Conservation (phyloP, 2,113 vertebrate genomes). For the Eleginops maclovinus region DNA sequence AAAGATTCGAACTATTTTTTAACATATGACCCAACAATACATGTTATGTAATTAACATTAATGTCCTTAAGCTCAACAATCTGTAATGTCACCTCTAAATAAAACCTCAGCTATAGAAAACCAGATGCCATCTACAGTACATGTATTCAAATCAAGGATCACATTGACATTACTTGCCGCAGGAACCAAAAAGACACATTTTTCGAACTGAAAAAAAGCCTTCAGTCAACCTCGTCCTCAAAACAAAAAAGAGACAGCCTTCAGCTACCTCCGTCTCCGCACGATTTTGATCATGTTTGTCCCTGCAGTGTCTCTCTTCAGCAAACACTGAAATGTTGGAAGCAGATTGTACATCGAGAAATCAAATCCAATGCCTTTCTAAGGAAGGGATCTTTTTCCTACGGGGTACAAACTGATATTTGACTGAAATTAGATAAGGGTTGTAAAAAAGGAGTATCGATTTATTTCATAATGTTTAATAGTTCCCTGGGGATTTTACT, state of each 20-base stretch:
- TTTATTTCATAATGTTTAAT: background rate
- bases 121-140: background rate
- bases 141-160: conserved; percentile 19
- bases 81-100: conserved; percentile 20
- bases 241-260: conserved; percentile 29
- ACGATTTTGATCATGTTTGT: conserved; percentile 53
- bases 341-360: conserved; percentile 3
- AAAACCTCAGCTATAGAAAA: conserved; percentile 1
- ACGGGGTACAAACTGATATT: background rate
- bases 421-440: background rate
- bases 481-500: background rate
- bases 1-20: no score
- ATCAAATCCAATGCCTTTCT: background rate
- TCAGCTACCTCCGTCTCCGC: conserved; percentile 34
- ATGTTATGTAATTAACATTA: background rate
- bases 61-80: conserved; percentile 8
- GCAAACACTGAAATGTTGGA: conserved; percentile 29
- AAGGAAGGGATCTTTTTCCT: background rate
- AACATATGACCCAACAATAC: no score
- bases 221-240: conserved; percentile 30
- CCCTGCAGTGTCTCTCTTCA: conserved; percentile 26
- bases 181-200: conserved; percentile 30
- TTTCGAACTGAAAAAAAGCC: conserved; percentile 27
- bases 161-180: conserved; percentile 13
- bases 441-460: background rate